A percentile compares a stretch with the other conserved stretches of the same genome.
Conservation (phyloP, 2,113 vertebrate genomes). For the Halichoeres trimaculatus region DNA sequence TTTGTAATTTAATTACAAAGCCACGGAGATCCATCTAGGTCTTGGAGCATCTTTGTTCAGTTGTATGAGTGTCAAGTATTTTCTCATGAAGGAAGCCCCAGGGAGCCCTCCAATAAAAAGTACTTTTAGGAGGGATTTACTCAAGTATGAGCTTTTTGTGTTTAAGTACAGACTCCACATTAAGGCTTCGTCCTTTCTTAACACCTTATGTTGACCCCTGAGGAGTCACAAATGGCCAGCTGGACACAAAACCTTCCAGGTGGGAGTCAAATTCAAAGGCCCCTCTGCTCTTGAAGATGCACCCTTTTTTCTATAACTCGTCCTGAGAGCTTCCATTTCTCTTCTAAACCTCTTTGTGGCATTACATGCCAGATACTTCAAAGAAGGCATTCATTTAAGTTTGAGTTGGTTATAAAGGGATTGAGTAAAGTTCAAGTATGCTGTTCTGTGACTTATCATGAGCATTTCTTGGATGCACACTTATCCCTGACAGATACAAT, state of each 20-base stretch:
- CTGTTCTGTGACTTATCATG: conserved; percentile 47
- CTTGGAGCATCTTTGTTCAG: conserved; percentile 55
- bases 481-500: conserved; percentile 39
- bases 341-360: conserved; percentile 10
- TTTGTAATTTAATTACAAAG: conserved; percentile 19
- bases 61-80: conserved; percentile 62
- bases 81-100: conserved; percentile 37
- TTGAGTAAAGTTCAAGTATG: conserved; percentile 43
- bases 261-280: conserved; percentile 51
- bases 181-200: conserved; percentile 25
- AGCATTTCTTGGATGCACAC: conserved; percentile 29
- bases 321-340: conserved; percentile 1
- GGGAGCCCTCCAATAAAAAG: conserved; percentile 60
- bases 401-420: conserved; percentile 10
- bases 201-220: conserved; percentile 28
- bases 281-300: conserved; percentile 15
- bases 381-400: conserved; percentile 8
- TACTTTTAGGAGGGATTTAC: conserved; percentile 26
- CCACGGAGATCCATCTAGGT: conserved; percentile 45
- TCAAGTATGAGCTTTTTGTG: conserved; percentile 33
- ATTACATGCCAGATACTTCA: conserved; percentile 29
- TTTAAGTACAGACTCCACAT: conserved; percentile 21
- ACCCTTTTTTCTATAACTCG: conserved; percentile 1
- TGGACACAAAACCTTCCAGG: conserved; percentile 29
- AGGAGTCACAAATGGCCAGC: conserved; percentile 38